Conservation (phyloP, 2,888 invertebrate genomes). For the Rhopalosiphum nymphaeae region DNA sequence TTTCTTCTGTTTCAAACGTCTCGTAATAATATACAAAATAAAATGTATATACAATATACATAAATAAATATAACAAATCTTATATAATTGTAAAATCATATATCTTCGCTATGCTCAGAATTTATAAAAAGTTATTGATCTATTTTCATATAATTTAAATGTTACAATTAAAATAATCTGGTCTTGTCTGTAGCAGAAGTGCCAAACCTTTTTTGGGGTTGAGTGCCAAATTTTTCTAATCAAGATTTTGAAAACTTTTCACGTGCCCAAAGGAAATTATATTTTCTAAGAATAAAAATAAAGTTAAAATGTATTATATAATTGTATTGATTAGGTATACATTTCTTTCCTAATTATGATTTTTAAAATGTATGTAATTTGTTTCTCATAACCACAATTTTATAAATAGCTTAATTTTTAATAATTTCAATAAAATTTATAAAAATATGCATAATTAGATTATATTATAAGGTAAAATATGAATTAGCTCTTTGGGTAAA, state of each 20-base stretch:
- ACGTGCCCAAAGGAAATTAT: too few relatives aligned
- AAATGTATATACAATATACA: background rate
- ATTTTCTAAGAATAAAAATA: too few relatives aligned
- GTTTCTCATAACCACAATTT: too few relatives aligned
- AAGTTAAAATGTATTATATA: too few relatives aligned
- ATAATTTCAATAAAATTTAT: too few relatives aligned
- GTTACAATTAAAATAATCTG: background rate
- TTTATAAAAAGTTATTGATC: background rate
- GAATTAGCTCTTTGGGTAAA: background rate
- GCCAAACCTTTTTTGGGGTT: too few relatives aligned
- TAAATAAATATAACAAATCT: background rate
- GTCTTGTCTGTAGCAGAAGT: background rate
- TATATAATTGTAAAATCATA: background rate
- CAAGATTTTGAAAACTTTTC: too few relatives aligned
- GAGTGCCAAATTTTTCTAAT: too few relatives aligned
- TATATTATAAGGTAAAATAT: background rate
- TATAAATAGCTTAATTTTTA: too few relatives aligned
- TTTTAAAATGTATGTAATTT: too few relatives aligned
- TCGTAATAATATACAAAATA: background rate
- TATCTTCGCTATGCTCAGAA: background rate
- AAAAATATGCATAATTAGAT: background rate
- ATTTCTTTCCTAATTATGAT: too few relatives aligned
- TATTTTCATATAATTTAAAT: background rate
- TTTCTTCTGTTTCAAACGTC: background rate
- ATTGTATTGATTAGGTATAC: too few relatives aligned